Conservation (phyloP, 2,113 vertebrate genomes). For the Takifugu bimaculatus region DNA sequence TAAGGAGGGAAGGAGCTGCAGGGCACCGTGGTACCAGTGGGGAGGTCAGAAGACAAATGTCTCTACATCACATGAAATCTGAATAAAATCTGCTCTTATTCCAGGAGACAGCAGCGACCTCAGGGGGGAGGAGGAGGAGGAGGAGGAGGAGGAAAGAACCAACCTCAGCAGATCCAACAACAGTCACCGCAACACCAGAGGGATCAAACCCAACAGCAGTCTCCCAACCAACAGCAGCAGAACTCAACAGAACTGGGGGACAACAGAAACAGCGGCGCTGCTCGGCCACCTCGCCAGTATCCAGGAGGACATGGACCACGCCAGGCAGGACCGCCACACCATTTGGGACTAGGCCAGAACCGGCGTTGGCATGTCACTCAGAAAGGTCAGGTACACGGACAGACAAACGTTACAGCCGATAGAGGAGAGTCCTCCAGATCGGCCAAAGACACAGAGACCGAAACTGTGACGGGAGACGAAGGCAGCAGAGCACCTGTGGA, state of each 20-base stretch:
- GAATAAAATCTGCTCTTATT: slow-evolving; percentile 57
- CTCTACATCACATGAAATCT: slow-evolving; percentile 28
- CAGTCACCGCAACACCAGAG: slow-evolving; percentile 63
- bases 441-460: slow-evolving; percentile 83
- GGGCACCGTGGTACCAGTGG: background rate
- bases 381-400: slow-evolving; percentile 69
- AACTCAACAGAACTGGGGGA: slow-evolving; percentile 65
- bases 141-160: slow-evolving; percentile 78
- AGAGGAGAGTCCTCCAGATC: slow-evolving; percentile 59
- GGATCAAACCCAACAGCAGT: slow-evolving; percentile 58
- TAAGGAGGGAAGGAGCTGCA: background rate
- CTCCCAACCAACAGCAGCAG: slow-evolving; percentile 64
- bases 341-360: slow-evolving; percentile 95
- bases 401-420: slow-evolving; percentile 47
- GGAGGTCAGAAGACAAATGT: slow-evolving; percentile 1
- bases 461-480: slow-evolving; percentile 79
- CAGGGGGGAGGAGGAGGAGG: slow-evolving; percentile 62
- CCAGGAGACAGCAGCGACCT: slow-evolving; percentile 86
- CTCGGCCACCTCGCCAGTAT: slow-evolving; percentile 85
- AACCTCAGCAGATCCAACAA: slow-evolving; percentile 61
- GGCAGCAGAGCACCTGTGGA: slow-evolving; percentile 54
- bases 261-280: slow-evolving; percentile 61
- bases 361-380: slow-evolving; percentile 91
- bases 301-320: slow-evolving; percentile 81
- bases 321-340: slow-evolving; percentile 63